Percentiles rank a stretch among this genome's conserved stretches.
Evolutionary conservation across 2,113 vertebrate species (phyloP).

Genomic region (Lophochroa leadbeateri): DNA sequence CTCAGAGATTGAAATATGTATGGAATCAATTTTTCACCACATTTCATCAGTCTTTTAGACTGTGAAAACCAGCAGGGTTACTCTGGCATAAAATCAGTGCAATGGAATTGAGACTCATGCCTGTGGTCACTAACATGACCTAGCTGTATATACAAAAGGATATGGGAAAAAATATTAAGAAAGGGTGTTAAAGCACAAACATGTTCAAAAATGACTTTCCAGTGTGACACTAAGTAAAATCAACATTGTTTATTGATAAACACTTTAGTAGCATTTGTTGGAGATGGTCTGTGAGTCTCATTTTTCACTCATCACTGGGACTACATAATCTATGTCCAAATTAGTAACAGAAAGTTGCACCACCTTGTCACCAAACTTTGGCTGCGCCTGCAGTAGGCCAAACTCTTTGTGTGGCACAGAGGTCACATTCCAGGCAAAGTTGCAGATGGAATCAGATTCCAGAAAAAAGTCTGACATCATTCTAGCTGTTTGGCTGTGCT

Average conservation of each 20-base stretch:
- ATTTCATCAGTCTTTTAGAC: slow-evolving; percentile 25
- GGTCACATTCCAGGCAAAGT: neutral
- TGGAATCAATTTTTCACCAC: slow-evolving; percentile 55
- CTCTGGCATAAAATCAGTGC: slow-evolving; percentile 33
- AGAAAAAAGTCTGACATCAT: neutral
- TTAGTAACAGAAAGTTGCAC: neutral
- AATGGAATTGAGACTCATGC: slow-evolving; percentile 52
- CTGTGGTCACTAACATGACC: slow-evolving; percentile 40
- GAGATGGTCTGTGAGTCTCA: neutral
- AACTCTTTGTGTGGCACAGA: neutral
- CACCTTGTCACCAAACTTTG: neutral
- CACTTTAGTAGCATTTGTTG: neutral
- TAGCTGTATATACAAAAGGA: slow-evolving; percentile 12
- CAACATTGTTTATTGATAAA: neutral
- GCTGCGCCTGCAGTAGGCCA: neutral
- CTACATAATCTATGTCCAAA: neutral
- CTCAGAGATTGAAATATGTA: slow-evolving; percentile 40
- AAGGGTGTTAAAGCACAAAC: slow-evolving; percentile 14
- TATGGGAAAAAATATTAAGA: neutral
- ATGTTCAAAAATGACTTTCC: neutral
- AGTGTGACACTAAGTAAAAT: neutral
- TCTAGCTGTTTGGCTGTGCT: neutral
- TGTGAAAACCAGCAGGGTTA: slow-evolving; percentile 39
- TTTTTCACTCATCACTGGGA: neutral
- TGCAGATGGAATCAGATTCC: neutral